Base-by-base conservation (phyloP, 1,140 invertebrate species). In the Drosophila eugracilis region DNA sequence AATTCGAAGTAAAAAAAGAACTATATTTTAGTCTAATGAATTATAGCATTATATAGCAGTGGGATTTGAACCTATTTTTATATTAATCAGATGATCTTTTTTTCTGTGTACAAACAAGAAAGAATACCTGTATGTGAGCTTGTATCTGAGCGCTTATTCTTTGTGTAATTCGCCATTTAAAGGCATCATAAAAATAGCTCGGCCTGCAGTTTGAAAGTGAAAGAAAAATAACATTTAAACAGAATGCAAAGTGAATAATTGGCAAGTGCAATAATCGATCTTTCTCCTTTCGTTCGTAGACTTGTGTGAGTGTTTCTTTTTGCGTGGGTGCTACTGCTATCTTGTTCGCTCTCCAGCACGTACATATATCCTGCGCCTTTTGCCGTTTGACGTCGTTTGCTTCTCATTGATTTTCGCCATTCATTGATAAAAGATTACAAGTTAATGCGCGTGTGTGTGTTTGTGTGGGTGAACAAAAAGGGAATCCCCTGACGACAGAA, bases 341-440 rank as follows among this genome's bases (percentile, higher is more conserved):
- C 28, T 32, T 30, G 22, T 2, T 28, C 19, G 19, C 44, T 22
- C 54, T 26, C 24, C 36, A 26, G 37, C 32, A 62, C 55, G 57
- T 36, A 62, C 55, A 53, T 36, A 50, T 48, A 73, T 81, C 73
- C 78, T 81, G 54, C 50, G 50, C 28, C 19, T 36, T 44, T 66
- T 58, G 37, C 50, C 34, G 45, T 60, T 83, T 75, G 57, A 84
- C 75, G 75, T 75, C 70, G 44, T 60, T 48, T 24, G 39, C 48
- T 44, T n/a, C 28, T 49, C 75, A 75, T 84, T 78, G 70, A 75
- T 78, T 83, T 78, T 42, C 14, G 70, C 58, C 34, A 47, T 86
- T 81, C 81, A 85, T 85, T 85, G 81, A 85, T 85, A 85, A 86
- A 86, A 65, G 71, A 75, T 75, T 66, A 47, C 21, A 45, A 30